A percentile compares a stretch with the other conserved stretches of the same genome.
These are phyloP conservation scores for Chionomys nivalis DNA, from an alignment of 2,113 vertebrate species.

Conservation along the genomic window DNA sequence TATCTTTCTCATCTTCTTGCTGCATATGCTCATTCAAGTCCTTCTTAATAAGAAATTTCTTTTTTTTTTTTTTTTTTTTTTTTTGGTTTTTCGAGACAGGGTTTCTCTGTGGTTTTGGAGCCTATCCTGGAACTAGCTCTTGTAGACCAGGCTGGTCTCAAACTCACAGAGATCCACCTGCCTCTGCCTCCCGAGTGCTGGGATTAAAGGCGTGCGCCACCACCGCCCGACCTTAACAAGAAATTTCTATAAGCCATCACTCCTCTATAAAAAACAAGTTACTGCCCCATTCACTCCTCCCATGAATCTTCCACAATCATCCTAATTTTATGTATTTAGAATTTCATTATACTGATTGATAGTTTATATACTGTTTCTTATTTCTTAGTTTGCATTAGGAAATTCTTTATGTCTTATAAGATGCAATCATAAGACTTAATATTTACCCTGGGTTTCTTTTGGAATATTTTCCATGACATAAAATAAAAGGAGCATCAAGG, in stretches of 20 bases:
- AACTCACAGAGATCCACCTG: no score
- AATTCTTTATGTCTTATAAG: neutral
- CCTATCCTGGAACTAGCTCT: no score
- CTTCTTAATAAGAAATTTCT: neutral
- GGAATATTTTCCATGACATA: neutral
- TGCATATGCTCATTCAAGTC: neutral
- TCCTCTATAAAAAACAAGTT: neutral
- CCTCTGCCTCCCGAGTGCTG: no score
- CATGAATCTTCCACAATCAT: neutral
- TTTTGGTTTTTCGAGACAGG: no score
- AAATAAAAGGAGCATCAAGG: neutral
- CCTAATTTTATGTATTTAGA: neutral
- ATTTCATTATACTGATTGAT: neutral
- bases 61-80: no score
- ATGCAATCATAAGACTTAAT: neutral
- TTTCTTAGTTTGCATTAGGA: neutral
- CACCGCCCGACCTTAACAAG: no score
- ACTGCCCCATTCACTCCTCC: rapidly evolving
- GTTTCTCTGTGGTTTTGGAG: no score
- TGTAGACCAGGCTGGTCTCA: no score
- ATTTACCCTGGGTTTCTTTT: neutral
- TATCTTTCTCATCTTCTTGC: neutral
- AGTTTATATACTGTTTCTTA: neutral
- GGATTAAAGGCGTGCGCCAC: no score
- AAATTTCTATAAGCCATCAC: neutral